These are phyloP conservation scores for Philhelius pedissequus DNA, from an alignment of 2,888 invertebrate species.

Conservation along the genomic window DNA sequence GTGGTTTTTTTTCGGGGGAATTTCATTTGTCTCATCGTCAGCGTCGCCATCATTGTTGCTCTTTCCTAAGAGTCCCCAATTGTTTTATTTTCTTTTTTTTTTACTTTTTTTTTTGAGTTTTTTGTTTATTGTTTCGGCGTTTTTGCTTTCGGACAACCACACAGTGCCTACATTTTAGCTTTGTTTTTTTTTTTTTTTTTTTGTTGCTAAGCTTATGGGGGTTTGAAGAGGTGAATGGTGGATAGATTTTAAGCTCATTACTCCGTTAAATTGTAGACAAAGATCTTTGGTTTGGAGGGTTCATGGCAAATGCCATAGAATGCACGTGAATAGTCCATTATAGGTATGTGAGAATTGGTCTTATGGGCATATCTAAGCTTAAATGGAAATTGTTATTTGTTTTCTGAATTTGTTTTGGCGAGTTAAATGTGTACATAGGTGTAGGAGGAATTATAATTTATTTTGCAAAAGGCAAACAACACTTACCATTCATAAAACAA, in stretches of 20 bases:
- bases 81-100: conserved; percentile 33
- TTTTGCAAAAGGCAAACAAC: conserved; percentile 53
- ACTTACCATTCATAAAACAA: conserved; percentile 4
- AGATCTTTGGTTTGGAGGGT: background rate
- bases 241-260: conserved; percentile 63
- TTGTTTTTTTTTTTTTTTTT: no score
- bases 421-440: background rate
- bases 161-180: conserved; percentile 27
- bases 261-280: conserved; percentile 7
- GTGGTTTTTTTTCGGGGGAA: conserved; percentile 10
- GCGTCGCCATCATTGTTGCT: conserved; percentile 2
- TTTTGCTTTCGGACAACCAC: conserved; percentile 38
- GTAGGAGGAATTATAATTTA: no score
- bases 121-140: conserved; percentile 33
- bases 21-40: conserved; percentile 10
- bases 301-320: conserved; percentile 1
- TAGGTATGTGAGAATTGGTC: conserved; percentile 51
- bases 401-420: background rate
- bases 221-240: background rate
- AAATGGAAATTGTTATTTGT: conserved; percentile 32
- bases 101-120: conserved; percentile 10
- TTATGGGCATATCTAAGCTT: background rate
- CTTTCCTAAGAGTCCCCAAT: background rate
- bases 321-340: conserved; percentile 65
- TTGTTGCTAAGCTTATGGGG: conserved; percentile 5